Base-by-base conservation (phyloP, 2,113 vertebrate species). In the Ibidorhyncha struthersii region DNA sequence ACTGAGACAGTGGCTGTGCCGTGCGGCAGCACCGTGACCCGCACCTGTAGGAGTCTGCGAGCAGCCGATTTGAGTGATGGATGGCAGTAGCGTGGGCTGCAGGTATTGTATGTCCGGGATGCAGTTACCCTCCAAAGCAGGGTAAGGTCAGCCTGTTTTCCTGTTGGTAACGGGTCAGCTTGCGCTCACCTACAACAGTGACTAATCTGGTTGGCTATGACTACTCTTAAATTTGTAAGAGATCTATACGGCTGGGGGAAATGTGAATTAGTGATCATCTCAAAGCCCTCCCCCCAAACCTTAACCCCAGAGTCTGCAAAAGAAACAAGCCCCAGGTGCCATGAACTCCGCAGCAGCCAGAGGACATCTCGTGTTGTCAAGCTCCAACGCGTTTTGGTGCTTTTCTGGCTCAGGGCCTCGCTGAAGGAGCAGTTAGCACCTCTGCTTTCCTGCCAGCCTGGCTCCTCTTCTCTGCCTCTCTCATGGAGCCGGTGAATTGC, bases 1-100 rank as follows among this genome's bases (percentile, higher is more conserved):
- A 3, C 10, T 10, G 40, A 29, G 53, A 14, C 0, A 10, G 59
- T 11, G 66, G 18, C 11, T 53, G 58, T 72, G 82, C 32, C 1
- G 1, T 18, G 34, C 2, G 14, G 36, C 58, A 47, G 30, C 36
- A 4, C 58, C 4, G 4, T 6, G 53, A 30, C 6, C 72, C 17
- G 18, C 62, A 13, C 1, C 52, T 22, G 23, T 30, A 20, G 0
- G 0, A 49, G 38, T 34, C 72, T 25, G 65, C 29, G 49, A 93
- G 69, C 72, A 17, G 45, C 50, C 2, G 1, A 0, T 26, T 6
- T 11, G 15, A 10, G 80, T 10, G 25, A 47, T 5, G 76, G 19
- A 4, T 7, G 45, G 49, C 69, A 61, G 67, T 10, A 10, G 38
- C 0, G 4, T 29, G n/a, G 87, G 74, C 45, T 79, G 70, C 38